Evolutionary conservation across 2,113 vertebrate genomes (phyloP).

Genomic region (Polypterus bichir): DNA sequence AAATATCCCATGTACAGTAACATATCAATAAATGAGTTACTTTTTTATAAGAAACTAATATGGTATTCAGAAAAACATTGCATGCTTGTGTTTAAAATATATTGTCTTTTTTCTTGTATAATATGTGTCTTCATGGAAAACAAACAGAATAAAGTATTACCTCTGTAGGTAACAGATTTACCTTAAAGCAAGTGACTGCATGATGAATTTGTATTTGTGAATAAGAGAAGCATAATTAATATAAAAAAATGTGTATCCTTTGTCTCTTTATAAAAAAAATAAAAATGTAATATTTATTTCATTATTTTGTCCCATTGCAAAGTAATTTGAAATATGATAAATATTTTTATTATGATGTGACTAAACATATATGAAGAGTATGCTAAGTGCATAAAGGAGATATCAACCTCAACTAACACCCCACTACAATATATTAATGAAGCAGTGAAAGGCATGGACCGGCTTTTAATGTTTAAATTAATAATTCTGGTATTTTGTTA

Average conservation of each 20-base stretch:
- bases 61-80: constrained; percentile 27
- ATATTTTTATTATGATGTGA: no score
- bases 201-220: constrained; percentile 18
- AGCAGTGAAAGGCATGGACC: no score
- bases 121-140: constrained; percentile 16
- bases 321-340: not conserved
- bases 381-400: not conserved
- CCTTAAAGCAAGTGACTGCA: constrained; percentile 25
- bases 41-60: not conserved
- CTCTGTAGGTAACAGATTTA: no score
- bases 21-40: no score
- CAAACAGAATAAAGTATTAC: no score
- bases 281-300: constrained; percentile 16
- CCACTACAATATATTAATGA: no score
- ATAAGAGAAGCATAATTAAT: not conserved
- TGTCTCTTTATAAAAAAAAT: constrained; percentile 20
- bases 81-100: constrained; percentile 42
- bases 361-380: not conserved
- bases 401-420: no score
- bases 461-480: no score
- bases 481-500: no score
- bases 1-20: no score
- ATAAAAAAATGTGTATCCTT: constrained; percentile 1
- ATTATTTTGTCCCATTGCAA: constrained; percentile 5
- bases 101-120: constrained; percentile 39